phyloP scores from a whole-genome alignment of 2,888 invertebrate genomes.

The Tribolium freemani region DNA sequence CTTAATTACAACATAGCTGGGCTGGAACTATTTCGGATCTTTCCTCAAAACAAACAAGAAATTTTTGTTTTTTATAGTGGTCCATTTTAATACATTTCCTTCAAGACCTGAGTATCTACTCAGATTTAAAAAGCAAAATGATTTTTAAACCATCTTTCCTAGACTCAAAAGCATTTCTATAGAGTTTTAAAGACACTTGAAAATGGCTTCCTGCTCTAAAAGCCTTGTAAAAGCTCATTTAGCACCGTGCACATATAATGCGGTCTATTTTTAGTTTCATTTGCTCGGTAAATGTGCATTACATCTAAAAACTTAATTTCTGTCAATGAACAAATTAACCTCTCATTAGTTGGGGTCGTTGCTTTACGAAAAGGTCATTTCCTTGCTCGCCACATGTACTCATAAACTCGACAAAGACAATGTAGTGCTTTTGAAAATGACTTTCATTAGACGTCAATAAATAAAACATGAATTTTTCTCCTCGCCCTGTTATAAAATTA shows the following conservation, averaged over 20 bases:
- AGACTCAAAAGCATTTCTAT: too few relatives aligned
- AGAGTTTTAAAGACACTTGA: background rate
- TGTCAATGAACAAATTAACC: conserved; percentile 15
- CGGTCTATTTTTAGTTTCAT: background rate
- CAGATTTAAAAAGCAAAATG: too few relatives aligned
- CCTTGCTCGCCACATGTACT: background rate
- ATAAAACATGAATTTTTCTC: conserved; percentile 5
- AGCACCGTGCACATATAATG: background rate
- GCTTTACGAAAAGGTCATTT: conserved; percentile 4
- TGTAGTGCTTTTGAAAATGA: background rate
- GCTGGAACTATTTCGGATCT: too few relatives aligned
- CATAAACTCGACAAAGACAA: background rate
- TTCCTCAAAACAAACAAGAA: too few relatives aligned
- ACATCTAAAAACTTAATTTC: background rate
- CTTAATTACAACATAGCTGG: too few relatives aligned
- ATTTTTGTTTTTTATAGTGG: too few relatives aligned
- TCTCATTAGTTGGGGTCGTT: conserved; percentile 5
- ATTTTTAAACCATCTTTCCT: too few relatives aligned
- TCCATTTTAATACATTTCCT: too few relatives aligned
- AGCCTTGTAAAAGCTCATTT: background rate
- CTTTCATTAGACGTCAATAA: conserved; percentile 9
- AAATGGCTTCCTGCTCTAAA: background rate
- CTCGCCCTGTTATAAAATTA: conserved; percentile 16
- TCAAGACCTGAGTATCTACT: too few relatives aligned
- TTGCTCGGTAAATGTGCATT: background rate